phyloP scores from a whole-genome alignment of 2,797 vertebrate species.

The Galaxias olidus region DNA sequence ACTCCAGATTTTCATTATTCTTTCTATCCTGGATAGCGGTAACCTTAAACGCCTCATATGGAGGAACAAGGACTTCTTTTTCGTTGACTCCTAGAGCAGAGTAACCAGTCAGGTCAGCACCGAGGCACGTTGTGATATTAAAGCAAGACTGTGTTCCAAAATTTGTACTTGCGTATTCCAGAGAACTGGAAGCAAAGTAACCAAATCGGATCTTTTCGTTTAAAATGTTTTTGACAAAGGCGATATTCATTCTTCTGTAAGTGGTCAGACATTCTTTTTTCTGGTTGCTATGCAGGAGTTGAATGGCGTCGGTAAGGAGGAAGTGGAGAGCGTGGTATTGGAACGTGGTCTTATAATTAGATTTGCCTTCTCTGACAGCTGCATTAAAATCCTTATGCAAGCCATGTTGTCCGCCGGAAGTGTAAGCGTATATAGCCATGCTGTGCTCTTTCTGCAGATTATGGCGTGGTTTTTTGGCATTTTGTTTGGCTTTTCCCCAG shows the following conservation, averaged over 20 bases:
- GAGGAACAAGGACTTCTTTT: conserved; percentile 51
- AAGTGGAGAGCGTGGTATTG: conserved; percentile 49
- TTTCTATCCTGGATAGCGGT: conserved; percentile 21
- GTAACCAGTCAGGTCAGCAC: conserved; percentile 46
- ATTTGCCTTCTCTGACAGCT: conserved; percentile 36
- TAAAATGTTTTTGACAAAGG: conserved; percentile 26
- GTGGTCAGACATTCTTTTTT: conserved; percentile 26
- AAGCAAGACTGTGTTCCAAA: conserved; percentile 54
- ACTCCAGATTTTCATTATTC: conserved; percentile 20
- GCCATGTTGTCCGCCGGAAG: too few relatives aligned
- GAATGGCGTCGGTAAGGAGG: conserved; percentile 44
- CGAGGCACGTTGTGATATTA: conserved; percentile 40
- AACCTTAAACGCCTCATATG: conserved; percentile 54
- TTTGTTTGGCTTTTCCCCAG: too few relatives aligned
- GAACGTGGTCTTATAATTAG: conserved; percentile 36
- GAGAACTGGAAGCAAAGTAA: conserved; percentile 47
- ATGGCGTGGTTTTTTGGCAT: too few relatives aligned
- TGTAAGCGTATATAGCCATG: too few relatives aligned
- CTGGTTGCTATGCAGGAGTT: conserved; percentile 37
- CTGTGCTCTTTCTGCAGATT: too few relatives aligned
- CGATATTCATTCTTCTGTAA: conserved; percentile 39
- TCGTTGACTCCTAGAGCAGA: conserved; percentile 31
- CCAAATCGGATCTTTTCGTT: conserved; percentile 47
- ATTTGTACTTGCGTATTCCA: conserved; percentile 23
- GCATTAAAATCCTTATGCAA: conserved; percentile 43